Evolutionary conservation across 2,888 invertebrate genomes (phyloP).

Genomic region (Spisula solida): DNA sequence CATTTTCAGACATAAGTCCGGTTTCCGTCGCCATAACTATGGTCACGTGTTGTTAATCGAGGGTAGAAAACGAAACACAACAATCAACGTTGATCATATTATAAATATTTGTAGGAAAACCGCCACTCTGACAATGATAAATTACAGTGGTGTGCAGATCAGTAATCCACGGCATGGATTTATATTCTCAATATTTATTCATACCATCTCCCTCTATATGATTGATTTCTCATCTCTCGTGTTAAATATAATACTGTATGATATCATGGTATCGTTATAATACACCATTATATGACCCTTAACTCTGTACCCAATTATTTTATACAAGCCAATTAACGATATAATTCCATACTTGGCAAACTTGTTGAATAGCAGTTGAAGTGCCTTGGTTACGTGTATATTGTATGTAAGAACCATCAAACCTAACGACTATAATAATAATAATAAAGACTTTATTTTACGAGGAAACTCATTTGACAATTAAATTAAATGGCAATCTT

Average conservation of each 20-base stretch:
- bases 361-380: too few relatives aligned
- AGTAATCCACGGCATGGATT: neutral
- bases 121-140: neutral
- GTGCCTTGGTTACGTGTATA: too few relatives aligned
- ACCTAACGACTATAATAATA: too few relatives aligned
- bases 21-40: neutral
- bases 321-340: too few relatives aligned
- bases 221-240: neutral
- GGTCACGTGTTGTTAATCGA: conserved; percentile 17
- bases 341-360: too few relatives aligned
- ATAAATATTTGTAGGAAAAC: conserved; percentile 17
- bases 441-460: too few relatives aligned
- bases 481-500: too few relatives aligned
- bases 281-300: neutral
- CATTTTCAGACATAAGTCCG: conserved; percentile 4
- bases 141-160: neutral
- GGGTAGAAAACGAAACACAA: conserved; percentile 19
- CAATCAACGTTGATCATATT: conserved; percentile 14
- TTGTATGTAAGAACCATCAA: too few relatives aligned
- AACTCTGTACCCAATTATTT: neutral
- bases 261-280: neutral
- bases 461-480: too few relatives aligned
- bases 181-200: conserved; percentile 22
- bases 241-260: neutral
- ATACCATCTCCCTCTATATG: neutral